These are phyloP conservation scores for Carapus acus DNA, from an alignment of 2,797 vertebrate species.

Conservation along the genomic window DNA sequence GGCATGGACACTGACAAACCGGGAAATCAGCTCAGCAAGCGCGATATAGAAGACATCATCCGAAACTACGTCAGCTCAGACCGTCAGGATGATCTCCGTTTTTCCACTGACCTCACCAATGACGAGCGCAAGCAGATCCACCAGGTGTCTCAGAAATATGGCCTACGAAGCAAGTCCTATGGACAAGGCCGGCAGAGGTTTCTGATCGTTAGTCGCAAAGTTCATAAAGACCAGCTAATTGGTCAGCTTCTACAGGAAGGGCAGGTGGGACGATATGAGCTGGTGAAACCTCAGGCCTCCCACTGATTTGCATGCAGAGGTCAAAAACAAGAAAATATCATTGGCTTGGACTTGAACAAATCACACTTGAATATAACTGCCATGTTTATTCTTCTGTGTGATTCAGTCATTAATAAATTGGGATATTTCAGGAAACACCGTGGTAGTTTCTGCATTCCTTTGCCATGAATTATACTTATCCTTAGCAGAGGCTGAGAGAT, in stretches of 20 bases:
- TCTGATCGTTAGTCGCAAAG: conserved; percentile 89
- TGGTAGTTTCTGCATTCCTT: conserved; percentile 60
- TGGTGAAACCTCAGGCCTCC: conserved; percentile 88
- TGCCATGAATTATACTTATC: conserved; percentile 34
- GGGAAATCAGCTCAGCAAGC: conserved; percentile 81
- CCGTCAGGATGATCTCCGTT: conserved; percentile 90
- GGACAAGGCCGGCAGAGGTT: conserved; percentile 88
- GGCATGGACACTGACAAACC: conserved; percentile 82
- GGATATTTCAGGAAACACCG: conserved; percentile 47
- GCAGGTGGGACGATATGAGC: conserved; percentile 91
- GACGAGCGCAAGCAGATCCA: conserved; percentile 96
- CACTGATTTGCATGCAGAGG: conserved; percentile 62
- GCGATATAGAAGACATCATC: conserved; percentile 92
- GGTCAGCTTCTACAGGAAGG: conserved; percentile 93
- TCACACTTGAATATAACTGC: conserved; percentile 43
- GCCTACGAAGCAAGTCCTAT: conserved; percentile 93
- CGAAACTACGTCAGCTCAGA: conserved; percentile 87
- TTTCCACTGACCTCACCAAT: conserved; percentile 91
- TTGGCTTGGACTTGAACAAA: conserved; percentile 42
- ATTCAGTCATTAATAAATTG: conserved; percentile 33
- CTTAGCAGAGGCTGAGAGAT: conserved; percentile 26
- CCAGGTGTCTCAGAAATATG: conserved; percentile 88
- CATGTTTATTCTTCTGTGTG: conserved; percentile 35
- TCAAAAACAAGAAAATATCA: conserved; percentile 21
- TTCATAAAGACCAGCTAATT: conserved; percentile 88